Evolutionary conservation across 1,140 invertebrate species (phyloP), one percentile per base, ranked within the genome.

Genomic region (Dendroctonus valens): DNA sequence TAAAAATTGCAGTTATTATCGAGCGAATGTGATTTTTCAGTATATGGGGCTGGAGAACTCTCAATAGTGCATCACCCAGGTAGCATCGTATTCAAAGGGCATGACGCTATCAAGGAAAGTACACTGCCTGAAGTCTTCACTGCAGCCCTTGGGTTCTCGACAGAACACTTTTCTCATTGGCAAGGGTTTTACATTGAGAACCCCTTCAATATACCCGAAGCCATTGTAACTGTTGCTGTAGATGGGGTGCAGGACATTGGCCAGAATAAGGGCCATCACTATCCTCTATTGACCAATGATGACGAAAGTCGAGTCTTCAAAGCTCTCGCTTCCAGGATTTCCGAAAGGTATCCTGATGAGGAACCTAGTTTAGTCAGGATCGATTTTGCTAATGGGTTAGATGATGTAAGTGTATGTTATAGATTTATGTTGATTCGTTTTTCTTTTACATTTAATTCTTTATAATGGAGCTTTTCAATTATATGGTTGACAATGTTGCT

Each of bases 131-230:
- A 92, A 78, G 82, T 92, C n/a, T 86, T 89, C 69, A 85, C 84
- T 39, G 87, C 87, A 59, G 79, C 84, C 54, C 79, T 91, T 69
- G 90, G 90, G 59, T 86, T 87, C 58, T 87, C 89, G 8, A 84
- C 86, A 12, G 82, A 82, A 70, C 80, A 83, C 86, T 83, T 81
- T 69, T 82, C 84, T 41, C 81, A 83, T 67, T 93, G 91, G 90
- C 81, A 81, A 70, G 90, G 90, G 11, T 73, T 94, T 58, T 82
- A 79, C 39, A 83, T 92, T 50, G 82, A 79, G 3, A 84, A 91
- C 80, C 88, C 91, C 7, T 93, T 94, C 70, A 82, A 86, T 66
- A 82, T 89, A 62, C 89, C 92, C 38, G 87, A 91, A 79, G 89
- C 89, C 41, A 83, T 90, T 52, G 88, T 93, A 37, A 84, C 85